phyloP scores from a whole-genome alignment of 2,113 vertebrate genomes.

The Herpetotheres cachinnans region DNA sequence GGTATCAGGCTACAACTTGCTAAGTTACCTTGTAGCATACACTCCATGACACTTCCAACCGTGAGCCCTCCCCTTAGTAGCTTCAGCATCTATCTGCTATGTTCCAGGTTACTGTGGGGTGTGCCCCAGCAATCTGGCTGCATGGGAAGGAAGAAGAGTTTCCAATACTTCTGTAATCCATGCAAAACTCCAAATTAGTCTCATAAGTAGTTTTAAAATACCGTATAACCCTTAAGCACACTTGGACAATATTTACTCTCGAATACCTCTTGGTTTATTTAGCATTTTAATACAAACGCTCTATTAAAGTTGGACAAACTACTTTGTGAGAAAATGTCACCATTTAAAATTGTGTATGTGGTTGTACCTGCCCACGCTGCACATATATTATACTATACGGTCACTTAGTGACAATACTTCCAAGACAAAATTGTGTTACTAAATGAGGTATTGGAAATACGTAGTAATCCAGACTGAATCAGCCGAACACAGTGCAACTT shows the following conservation, averaged over 20 bases:
- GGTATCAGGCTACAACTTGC: background rate
- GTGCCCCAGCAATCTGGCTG: background rate
- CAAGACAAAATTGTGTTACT: background rate
- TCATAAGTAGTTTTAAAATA: background rate
- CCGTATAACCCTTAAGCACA: background rate
- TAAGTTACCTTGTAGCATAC: fast-evolving
- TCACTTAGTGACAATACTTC: background rate
- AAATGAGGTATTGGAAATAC: background rate
- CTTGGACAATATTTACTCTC: background rate
- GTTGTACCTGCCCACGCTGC: background rate
- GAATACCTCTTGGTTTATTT: background rate
- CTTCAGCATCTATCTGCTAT: background rate
- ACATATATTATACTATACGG: background rate
- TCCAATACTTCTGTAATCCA: background rate
- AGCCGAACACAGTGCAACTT: background rate
- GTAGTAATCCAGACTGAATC: background rate
- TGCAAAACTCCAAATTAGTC: background rate
- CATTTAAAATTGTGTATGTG: background rate
- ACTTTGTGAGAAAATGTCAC: background rate
- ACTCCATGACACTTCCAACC: background rate
- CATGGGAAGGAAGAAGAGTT: background rate
- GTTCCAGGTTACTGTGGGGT: background rate
- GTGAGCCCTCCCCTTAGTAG: background rate
- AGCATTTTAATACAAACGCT: background rate
- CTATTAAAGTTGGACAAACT: background rate